A percentile compares a stretch with the other conserved stretches of the same genome.
phyloP scores from a whole-genome alignment of 2,113 vertebrate genomes.

The Antennarius striatus region DNA sequence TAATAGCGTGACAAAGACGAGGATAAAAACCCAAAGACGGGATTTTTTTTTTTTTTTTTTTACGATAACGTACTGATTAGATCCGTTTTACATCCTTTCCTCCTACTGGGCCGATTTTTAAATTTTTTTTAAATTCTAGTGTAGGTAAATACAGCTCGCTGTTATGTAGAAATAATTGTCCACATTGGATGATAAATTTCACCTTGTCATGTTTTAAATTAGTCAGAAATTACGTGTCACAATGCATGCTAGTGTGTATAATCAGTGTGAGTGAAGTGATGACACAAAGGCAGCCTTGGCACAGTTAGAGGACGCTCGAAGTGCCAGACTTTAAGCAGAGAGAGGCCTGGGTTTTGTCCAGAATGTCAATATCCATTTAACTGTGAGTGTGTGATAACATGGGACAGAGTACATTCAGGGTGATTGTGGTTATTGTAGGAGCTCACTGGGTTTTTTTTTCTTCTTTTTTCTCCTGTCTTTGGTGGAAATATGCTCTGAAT shows the following conservation, averaged over 20 bases:
- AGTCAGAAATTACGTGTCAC: slow-evolving; percentile 27
- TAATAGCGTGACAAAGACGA: slow-evolving; percentile 29
- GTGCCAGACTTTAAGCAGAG: slow-evolving; percentile 27
- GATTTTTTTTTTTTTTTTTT: slow-evolving; percentile 29
- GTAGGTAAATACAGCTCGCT: slow-evolving; percentile 17
- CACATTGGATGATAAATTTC: slow-evolving; percentile 17
- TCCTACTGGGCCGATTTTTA: too few relatives aligned
- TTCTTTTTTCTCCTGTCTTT: not conserved
- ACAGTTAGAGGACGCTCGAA: not conserved
- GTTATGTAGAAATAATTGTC: slow-evolving; percentile 11
- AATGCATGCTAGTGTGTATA: slow-evolving; percentile 19
- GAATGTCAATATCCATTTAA: slow-evolving; percentile 26
- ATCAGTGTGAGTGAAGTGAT: slow-evolving; percentile 34
- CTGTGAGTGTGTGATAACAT: not conserved
- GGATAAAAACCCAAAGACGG: slow-evolving; percentile 53
- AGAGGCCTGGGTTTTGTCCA: not conserved
- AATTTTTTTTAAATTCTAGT: slow-evolving; percentile 14
- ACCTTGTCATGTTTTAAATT: slow-evolving; percentile 20
- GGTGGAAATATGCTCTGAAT: slow-evolving; percentile 3
- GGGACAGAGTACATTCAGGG: not conserved
- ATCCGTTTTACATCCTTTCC: slow-evolving; percentile 4
- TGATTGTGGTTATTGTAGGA: not conserved
- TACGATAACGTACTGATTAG: too few relatives aligned
- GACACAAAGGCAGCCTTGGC: slow-evolving; percentile 16
- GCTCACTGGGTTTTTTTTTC: not conserved